Evolutionary conservation across 2,888 invertebrate genomes (phyloP).

Genomic region (Phyto melanocephala): DNA sequence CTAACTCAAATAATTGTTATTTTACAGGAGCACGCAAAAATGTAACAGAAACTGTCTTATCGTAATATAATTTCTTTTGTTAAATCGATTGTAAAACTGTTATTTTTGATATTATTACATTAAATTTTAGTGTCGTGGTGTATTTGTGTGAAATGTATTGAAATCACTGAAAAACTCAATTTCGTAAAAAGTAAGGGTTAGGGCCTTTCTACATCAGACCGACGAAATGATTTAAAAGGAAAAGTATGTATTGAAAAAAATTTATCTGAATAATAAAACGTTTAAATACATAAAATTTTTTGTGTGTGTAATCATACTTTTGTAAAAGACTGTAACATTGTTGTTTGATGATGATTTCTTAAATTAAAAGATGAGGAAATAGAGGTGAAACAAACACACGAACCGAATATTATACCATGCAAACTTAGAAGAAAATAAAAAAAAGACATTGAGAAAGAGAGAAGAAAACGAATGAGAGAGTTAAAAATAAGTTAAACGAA

Average conservation of each 20-base stretch:
- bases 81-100: too few species aligned
- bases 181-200: too few species aligned
- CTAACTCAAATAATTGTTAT: too few species aligned
- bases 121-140: too few species aligned
- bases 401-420: not conserved
- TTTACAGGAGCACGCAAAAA: too few species aligned
- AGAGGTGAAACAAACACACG: not conserved
- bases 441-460: not conserved
- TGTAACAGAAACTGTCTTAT: too few species aligned
- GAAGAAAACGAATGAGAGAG: not conserved
- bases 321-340: not conserved
- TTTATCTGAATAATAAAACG: not conserved
- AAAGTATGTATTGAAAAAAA: not conserved
- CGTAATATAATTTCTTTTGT: too few species aligned
- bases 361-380: slow-evolving; percentile 38
- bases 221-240: too few species aligned
- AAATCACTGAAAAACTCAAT: too few species aligned
- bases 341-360: slow-evolving; percentile 21
- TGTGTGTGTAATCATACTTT: slow-evolving; percentile 1
- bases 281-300: not conserved
- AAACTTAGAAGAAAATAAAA: slow-evolving; percentile 8
- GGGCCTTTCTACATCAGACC: too few species aligned
- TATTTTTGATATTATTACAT: too few species aligned
- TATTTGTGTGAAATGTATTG: too few species aligned
- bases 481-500: not conserved